A percentile compares a stretch with the other conserved stretches of the same genome.
These are phyloP conservation scores for Varanus komodoensis DNA, from an alignment of 2,113 vertebrate species.

Conservation along the genomic window DNA sequence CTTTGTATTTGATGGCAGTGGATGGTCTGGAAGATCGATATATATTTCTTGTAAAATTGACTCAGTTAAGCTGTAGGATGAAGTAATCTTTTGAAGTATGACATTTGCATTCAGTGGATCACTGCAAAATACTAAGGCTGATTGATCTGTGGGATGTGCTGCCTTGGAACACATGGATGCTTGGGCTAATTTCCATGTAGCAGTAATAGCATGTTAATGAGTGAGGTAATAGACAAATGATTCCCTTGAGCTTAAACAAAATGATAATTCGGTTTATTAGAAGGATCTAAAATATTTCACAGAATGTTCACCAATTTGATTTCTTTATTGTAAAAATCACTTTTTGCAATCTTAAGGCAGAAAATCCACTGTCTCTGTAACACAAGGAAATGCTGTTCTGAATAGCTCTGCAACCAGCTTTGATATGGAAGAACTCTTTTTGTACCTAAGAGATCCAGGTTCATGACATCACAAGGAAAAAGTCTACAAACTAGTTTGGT, in stretches of 20 bases:
- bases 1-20: slow-evolving; percentile 22
- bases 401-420: background rate
- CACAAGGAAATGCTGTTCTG: slow-evolving; percentile 22
- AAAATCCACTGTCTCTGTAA: slow-evolving; percentile 41
- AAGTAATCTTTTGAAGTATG: slow-evolving; percentile 63
- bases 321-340: background rate
- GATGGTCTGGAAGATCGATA: slow-evolving; percentile 34
- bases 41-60: slow-evolving; percentile 36
- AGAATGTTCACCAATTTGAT: background rate
- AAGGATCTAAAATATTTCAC: slow-evolving; percentile 10
- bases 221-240: slow-evolving; percentile 59
- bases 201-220: slow-evolving; percentile 56
- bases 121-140: slow-evolving; percentile 29
- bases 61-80: slow-evolving; percentile 53
- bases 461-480: slow-evolving; percentile 56
- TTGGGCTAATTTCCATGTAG: slow-evolving; percentile 55
- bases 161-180: slow-evolving; percentile 27
- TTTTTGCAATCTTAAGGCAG: background rate
- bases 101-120: slow-evolving; percentile 68
- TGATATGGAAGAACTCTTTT: slow-evolving; percentile 54
- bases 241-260: slow-evolving; percentile 48
- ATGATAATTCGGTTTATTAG: slow-evolving; percentile 48
- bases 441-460: slow-evolving; percentile 57
- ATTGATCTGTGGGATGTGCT: slow-evolving; percentile 55
- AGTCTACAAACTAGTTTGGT: slow-evolving; percentile 43